Base-by-base conservation (phyloP, 2,888 invertebrate species). In the Bellardia bayeri region DNA sequence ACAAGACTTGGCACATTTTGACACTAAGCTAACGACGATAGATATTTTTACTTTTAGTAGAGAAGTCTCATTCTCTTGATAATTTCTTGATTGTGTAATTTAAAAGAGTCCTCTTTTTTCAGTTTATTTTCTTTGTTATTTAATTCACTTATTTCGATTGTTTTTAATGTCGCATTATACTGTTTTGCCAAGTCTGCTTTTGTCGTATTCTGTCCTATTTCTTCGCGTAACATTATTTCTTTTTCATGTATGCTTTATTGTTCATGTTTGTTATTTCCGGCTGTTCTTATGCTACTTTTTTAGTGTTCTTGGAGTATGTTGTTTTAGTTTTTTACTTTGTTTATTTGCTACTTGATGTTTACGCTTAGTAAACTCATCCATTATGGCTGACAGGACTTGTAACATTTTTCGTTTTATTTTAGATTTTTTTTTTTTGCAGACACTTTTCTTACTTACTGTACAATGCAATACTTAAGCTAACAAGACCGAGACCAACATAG, bases 361-460 rank as follows among this genome's bases (percentile, higher is more conserved):
- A 82, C 64, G 85, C 79, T 85, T 64, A 64, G 85, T 82, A 82
- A 82, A 79, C 82, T 87, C 85, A 87, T 87, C 79, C 85, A 85
- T 87, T 87, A 79, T 49, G 66, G 23, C 45, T 81, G 83, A 76
- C 87, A 81, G 33, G 14, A 75, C 71, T 75, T 76, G 82, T 56
- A 86, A 78, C 79, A 23, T 79, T 75, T 80, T 58, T n/a, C 4
- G 72, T 58, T 79, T 33, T 80, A 42, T 61, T 80, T 61, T 51
- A 2, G 23, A 9, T 37, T 56, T 37, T 71, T 69, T 68, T 49
- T 54, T 8, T 37, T 49, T 63, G 11, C 1, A 51, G 5, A 16
- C 42, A 13, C 16, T 63, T 68, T 45, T 42, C n/a, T n/a, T 9
- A 33, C 56, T n/a, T 14, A n/a, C 30, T 13, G 45, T 3, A 45